Base-by-base conservation (phyloP, 2,888 invertebrate species). In the Elegia similella region DNA sequence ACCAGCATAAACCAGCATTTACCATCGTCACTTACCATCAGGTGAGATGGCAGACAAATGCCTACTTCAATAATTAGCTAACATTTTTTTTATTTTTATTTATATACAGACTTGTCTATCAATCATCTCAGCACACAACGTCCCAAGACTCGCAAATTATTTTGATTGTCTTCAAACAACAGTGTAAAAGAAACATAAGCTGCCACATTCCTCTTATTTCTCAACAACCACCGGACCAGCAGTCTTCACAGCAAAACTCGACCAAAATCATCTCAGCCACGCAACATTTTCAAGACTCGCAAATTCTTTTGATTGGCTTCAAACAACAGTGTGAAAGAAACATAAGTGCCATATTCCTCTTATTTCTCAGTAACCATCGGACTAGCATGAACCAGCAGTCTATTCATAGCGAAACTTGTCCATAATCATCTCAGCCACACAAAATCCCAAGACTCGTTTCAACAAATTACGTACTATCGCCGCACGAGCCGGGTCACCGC, bases 381-480 rank as follows among this genome's bases (percentile, higher is more conserved):
- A 38, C 38, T 12, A 38, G 38, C n/a, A 23, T 23, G 23, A 23
- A 23, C 23, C 23, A 23, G 23, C n/a, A 38, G 5, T 7, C 38
- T 38, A 38, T 38, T 38, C 38, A 38, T 38, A 38, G 13, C 34
- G 1, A 17, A 50, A 50, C 34, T 34, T 16, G 34, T 16, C 50
- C 50, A 50, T 50, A 34, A 50, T 50, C 34, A 50, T 50, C 52
- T 42, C 52, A 15, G 13, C 42, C 48, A 29, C n/a, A 17, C 16
- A 50, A 34, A 32, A 50, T 50, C 46, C 23, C 46, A 12, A 23
- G 46, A 46, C 23, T 34, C 50, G 50, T 50, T 50, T 50, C 50
- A 34, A 50, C 50, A 50, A 50, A 50, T 50, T 50, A 50, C 50
- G 38, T 38, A 50, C 34, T 50, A 50, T 50, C 50, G 48, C 48